Conservation (phyloP, 2,113 vertebrate species). For the Podilymbus podiceps region DNA sequence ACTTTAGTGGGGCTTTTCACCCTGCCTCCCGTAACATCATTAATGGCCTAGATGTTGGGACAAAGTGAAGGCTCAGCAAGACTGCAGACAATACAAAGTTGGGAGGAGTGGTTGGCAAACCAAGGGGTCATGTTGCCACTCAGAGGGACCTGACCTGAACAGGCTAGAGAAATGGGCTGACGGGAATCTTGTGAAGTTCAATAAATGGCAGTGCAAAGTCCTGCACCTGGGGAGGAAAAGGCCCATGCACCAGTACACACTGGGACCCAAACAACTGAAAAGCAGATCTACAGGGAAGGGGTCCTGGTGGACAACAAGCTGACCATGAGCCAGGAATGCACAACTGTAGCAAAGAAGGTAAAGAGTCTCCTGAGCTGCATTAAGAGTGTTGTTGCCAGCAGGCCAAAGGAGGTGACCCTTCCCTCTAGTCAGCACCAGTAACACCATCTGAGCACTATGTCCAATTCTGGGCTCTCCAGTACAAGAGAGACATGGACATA, state of each 20-base stretch:
- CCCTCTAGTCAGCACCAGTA: not conserved
- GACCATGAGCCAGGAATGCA: not conserved
- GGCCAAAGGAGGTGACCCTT: not conserved
- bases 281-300: not conserved
- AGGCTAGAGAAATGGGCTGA: not conserved
- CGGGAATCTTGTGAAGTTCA: not conserved
- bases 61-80: not conserved
- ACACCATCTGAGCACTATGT: not conserved
- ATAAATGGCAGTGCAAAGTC: not conserved
- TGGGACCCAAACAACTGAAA: not conserved
- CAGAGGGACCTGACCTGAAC: not conserved
- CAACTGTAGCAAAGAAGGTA: not conserved
- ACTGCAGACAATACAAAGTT: not conserved
- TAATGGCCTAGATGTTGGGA: not conserved
- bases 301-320: not conserved
- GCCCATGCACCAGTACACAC: not conserved
- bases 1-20: not conserved
- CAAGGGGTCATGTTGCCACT: not conserved
- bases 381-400: not conserved
- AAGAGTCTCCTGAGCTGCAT: not conserved
- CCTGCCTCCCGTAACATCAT: not conserved
- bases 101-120: not conserved
- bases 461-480: not conserved
- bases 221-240: not conserved
- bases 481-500: not conserved